phyloP scores from a whole-genome alignment of 2,888 invertebrate genomes.

The Yponomeuta sedellus region DNA sequence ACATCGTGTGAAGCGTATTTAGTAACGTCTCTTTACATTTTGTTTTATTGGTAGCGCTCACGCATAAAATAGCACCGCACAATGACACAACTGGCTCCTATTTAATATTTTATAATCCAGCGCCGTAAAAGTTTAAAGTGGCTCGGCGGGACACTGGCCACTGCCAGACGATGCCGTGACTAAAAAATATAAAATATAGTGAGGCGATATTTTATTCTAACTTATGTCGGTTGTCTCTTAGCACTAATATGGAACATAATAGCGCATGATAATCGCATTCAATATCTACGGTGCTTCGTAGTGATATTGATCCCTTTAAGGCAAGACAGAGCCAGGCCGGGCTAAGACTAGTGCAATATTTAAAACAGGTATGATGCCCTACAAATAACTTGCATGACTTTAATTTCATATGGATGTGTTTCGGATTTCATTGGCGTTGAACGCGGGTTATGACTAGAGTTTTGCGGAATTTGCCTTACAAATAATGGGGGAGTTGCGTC shows the following conservation, averaged over 20 bases:
- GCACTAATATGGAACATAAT: slow-evolving; percentile 1
- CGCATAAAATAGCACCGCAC: slow-evolving; percentile 28
- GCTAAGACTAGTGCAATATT: no score
- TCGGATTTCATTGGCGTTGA: no score
- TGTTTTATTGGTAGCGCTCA: slow-evolving; percentile 37
- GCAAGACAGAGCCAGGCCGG: no score
- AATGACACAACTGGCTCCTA: slow-evolving; percentile 8
- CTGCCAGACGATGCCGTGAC: neutral
- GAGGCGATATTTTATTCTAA: slow-evolving; percentile 1
- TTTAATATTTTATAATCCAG: slow-evolving; percentile 13
- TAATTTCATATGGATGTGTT: no score
- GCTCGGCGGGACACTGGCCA: slow-evolving; percentile 9
- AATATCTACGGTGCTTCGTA: neutral
- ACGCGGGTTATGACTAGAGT: no score
- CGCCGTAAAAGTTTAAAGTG: slow-evolving; percentile 19
- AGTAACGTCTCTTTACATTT: slow-evolving; percentile 22
- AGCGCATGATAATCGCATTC: neutral
- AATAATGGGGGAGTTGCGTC: no score
- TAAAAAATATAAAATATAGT: slow-evolving; percentile 22
- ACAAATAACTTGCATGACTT: no score
- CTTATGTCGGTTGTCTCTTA: neutral
- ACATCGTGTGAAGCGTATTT: slow-evolving; percentile 5
- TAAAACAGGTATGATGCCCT: no score
- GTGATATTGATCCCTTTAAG: neutral
- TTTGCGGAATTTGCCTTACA: no score